phyloP scores from a whole-genome alignment of 2,113 vertebrate species.

The Harpagus bidentatus region DNA sequence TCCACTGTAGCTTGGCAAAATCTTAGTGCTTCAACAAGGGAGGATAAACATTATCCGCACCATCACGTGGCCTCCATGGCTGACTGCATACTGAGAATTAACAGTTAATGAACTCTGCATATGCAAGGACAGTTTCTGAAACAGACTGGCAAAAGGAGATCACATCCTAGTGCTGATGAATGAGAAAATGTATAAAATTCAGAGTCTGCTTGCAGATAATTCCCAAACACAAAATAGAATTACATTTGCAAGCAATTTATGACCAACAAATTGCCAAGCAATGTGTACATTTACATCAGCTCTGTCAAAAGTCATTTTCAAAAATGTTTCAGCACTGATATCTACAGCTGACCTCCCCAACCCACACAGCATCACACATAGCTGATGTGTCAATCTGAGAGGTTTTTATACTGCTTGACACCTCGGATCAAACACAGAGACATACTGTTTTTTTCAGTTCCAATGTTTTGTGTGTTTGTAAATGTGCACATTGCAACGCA shows the following conservation, averaged over 20 bases:
- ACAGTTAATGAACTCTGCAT: slow-evolving; percentile 2
- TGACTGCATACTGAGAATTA: neutral
- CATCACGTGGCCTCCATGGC: neutral
- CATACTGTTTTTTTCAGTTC: neutral
- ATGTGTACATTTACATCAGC: neutral
- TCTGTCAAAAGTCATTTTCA: neutral
- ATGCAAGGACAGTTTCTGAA: neutral
- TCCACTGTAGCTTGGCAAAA: neutral
- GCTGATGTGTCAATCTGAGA: neutral
- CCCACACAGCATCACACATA: neutral
- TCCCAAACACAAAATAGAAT: neutral
- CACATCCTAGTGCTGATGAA: neutral
- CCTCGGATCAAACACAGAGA: neutral
- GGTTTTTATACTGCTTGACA: neutral
- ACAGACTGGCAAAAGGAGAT: neutral
- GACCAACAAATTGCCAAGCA: neutral
- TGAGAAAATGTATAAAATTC: neutral
- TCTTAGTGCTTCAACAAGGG: neutral
- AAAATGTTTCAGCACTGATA: neutral
- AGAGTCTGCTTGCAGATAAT: neutral
- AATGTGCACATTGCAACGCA: neutral
- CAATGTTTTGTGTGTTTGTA: neutral
- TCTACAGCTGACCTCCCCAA: neutral
- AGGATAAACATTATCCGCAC: neutral
- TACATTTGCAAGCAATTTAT: neutral